Evolutionary conservation across 2,113 vertebrate species (phyloP), one percentile per base, ranked within the genome.

Genomic region (Piprites chloris): DNA sequence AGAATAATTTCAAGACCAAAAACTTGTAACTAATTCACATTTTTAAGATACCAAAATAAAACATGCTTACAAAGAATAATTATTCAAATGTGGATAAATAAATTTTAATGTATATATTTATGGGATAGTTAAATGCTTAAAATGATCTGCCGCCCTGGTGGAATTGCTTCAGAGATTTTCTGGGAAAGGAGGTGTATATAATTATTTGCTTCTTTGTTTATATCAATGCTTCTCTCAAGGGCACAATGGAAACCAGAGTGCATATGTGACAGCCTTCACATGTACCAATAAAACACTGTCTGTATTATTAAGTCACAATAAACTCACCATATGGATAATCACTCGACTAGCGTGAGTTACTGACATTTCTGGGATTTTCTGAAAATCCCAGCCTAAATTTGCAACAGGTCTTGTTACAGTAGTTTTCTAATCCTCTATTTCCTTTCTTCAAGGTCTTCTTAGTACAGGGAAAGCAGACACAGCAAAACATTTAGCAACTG

Each of bases 121-220:
- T 20, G 50, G 61, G 44, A 65, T 56, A 80, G 63, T 55, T 78
- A 79, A 86, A 90, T 93, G 83, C 62, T 91, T 37, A 88, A 65
- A 90, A 91, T 74, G 62, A 79, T 94, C 81, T 91, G 37, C 69
- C 66, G 89, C 78, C 75, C n/a, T 67, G 87, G 68, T 73, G 42
- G 69, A 66, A 77, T 63, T 69, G 23, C 82, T 81, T 85, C 63
- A 87, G 28, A 90, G 69, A 58, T 93, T 94, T 96, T 90, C 87
- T 88, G 82, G 77, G 85, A 85, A 93, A 95, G 68, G 61, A 92
- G 96, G 75, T 97, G 97, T 97, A 97, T 89, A 97, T 97, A 97
- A 85, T 96, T 94, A 55, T 85, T 92, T 78, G 66, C 82, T 65
- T 35, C 42, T 62, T 65, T 91, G 95, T 91, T 81, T 90, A 90